A percentile compares a stretch with the other conserved stretches of the same genome.
phyloP scores from a whole-genome alignment of 35 echinoderm and acorn worm genomes.

The Strongylocentrotus purpuratus region DNA sequence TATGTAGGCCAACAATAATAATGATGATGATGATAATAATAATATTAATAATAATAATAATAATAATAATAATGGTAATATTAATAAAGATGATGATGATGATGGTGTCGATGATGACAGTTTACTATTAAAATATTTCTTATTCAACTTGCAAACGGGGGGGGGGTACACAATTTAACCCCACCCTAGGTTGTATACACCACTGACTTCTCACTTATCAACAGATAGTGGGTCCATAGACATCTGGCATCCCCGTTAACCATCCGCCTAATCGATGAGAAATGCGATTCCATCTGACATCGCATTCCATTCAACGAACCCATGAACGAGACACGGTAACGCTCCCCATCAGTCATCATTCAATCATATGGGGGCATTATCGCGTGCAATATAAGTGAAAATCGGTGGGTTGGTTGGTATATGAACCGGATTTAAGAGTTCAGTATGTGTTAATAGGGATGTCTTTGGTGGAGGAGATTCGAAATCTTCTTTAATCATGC shows the following conservation, averaged over 20 bases:
- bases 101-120: too few relatives aligned
- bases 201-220: background rate
- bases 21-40: too few relatives aligned
- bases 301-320: background rate
- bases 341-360: background rate
- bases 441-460: background rate
- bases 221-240: background rate
- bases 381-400: background rate
- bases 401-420: background rate
- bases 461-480: too few relatives aligned
- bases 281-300: constrained; percentile 1
- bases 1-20: too few relatives aligned
- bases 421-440: background rate
- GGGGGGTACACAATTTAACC: background rate
- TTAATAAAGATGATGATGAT: too few relatives aligned
- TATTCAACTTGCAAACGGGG: background rate
- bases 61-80: too few relatives aligned
- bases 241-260: background rate
- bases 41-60: too few relatives aligned
- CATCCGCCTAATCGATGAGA: background rate
- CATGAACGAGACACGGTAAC: background rate
- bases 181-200: background rate
- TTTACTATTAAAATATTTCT: background rate
- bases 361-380: background rate
- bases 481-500: too few relatives aligned